Percentiles rank a stretch among this genome's conserved stretches.
Evolutionary conservation across 2,888 invertebrate genomes (phyloP).

Genomic region (Rapana venosa): DNA sequence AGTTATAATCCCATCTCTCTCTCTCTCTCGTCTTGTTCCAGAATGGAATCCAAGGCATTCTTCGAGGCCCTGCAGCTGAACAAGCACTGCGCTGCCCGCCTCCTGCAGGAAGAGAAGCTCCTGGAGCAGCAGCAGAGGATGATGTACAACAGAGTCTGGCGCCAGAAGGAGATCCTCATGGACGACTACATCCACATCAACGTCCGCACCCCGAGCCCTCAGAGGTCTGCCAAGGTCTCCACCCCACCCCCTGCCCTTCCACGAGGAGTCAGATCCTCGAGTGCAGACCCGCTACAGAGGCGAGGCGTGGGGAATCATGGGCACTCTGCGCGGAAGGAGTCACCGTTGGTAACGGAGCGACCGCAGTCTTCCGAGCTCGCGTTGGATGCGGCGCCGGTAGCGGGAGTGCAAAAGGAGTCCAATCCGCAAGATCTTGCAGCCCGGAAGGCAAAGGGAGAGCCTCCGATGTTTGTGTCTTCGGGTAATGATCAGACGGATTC

Average conservation of each 20-base stretch:
- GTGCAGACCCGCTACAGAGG: not conserved
- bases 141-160: slow-evolving; percentile 40
- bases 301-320: not conserved
- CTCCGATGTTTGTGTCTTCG: not conserved
- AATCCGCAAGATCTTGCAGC: not conserved
- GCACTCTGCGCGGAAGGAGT: not conserved
- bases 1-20: no score
- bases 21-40: not conserved
- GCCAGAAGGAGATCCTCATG: slow-evolving; percentile 47
- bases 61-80: slow-evolving; percentile 42
- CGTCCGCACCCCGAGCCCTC: slow-evolving; percentile 35
- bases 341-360: not conserved
- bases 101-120: slow-evolving; percentile 11
- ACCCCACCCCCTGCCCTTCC: not conserved
- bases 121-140: slow-evolving; percentile 39
- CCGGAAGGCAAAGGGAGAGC: not conserved
- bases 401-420: not conserved
- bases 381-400: not conserved
- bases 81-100: slow-evolving; percentile 31
- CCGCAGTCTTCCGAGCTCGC: not conserved
- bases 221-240: not conserved
- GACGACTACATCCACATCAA: slow-evolving; percentile 45
- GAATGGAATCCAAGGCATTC: slow-evolving; percentile 25
- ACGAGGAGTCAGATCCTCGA: not conserved
- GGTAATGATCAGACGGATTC: not conserved